Base-by-base conservation (phyloP, 2,113 vertebrate genomes). In the Oxygymnocypris stewartii region DNA sequence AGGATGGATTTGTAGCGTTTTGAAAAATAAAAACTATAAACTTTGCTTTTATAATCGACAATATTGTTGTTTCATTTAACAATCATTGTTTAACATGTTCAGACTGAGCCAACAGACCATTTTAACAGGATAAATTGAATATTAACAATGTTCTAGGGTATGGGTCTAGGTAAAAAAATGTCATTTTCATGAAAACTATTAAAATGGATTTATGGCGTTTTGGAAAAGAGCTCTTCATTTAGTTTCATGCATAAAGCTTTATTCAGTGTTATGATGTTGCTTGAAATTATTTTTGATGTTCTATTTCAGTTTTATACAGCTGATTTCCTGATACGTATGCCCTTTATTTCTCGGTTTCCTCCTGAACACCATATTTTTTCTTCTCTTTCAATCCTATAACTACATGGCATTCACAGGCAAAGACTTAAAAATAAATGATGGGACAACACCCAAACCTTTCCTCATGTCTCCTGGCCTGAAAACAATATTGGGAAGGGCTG, bases 371-470 rank as follows among this genome's bases (percentile, higher is more conserved):
- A 3, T 16, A 1, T 73, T 73, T 31, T 73, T 40, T 40, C 2
- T 37, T 20, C 59, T 54, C 47, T 71, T 69, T 23, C 44, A 42
- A n/a, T 71, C 37, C 18, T 23, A 11, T 42, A 18, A 2, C 80
- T 7, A 23, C 4, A 69, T 1, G 9, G 4, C 63, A 40, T 42
- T 31, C 81, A 88, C 93, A 98, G 97, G 97, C 89, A 97, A 98
- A 94, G 97, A 99, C 90, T 92, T 99, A 89, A 97, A 99, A 93
- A 96, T 96, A 89, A 97, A 98, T 63, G 96, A 98, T 37, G 97
- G 97, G 61, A 97, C 96, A 61, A 87, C 94, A 67, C 94, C 94
- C 83, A 97, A 94, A 86, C 97, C 97, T 54, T 99, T 96, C 95
- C 96, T 96, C 95, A 96, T 97, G 95, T 96, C 96, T 78, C 95